Percentiles rank a stretch among this genome's conserved stretches.
phyloP scores from a whole-genome alignment of 2,797 vertebrate genomes.

The Pangasius djambal region DNA sequence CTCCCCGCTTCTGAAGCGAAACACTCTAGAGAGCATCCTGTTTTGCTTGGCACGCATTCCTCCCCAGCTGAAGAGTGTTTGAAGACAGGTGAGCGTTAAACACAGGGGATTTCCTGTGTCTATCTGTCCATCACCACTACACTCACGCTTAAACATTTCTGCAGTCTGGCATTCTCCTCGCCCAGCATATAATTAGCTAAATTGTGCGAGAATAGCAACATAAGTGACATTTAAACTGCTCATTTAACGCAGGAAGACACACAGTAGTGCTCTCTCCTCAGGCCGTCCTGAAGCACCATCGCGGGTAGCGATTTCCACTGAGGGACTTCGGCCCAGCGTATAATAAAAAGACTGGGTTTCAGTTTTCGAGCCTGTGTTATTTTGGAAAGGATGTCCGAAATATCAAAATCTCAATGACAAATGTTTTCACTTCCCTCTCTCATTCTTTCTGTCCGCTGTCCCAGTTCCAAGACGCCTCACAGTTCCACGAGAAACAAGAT shows the following conservation, averaged over 20 bases:
- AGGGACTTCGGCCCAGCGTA: conserved; percentile 16
- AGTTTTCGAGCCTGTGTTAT: conserved; percentile 42
- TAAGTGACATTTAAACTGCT: conserved; percentile 66
- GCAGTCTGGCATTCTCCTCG: conserved; percentile 50
- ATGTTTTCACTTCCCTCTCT: conserved; percentile 55
- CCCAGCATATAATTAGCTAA: conserved; percentile 67
- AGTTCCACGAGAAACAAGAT: conserved; percentile 59
- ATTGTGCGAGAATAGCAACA: conserved; percentile 59
- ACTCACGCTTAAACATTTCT: conserved; percentile 73
- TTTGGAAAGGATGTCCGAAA: conserved; percentile 41
- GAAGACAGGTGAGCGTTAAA: conserved; percentile 73
- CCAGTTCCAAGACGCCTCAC: conserved; percentile 48
- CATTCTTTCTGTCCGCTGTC: conserved; percentile 47
- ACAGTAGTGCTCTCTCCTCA: conserved; percentile 50
- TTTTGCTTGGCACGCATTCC: conserved; percentile 73
- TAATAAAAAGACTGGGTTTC: conserved; percentile 35
- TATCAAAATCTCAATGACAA: conserved; percentile 54
- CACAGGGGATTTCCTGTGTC: conserved; percentile 52
- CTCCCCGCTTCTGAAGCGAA: conserved; percentile 17
- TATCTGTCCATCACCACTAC: conserved; percentile 43
- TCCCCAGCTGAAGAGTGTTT: conserved; percentile 71
- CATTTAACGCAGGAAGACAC: conserved; percentile 43
- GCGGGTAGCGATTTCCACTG: conserved; percentile 52
- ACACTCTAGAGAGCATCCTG: conserved; percentile 64
- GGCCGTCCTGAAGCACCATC: conserved; percentile 36